Percentiles rank a stretch among this genome's conserved stretches.
These are phyloP conservation scores for Pelecanoides urinatrix DNA, from an alignment of 2,113 vertebrate genomes.

Conservation along the genomic window DNA sequence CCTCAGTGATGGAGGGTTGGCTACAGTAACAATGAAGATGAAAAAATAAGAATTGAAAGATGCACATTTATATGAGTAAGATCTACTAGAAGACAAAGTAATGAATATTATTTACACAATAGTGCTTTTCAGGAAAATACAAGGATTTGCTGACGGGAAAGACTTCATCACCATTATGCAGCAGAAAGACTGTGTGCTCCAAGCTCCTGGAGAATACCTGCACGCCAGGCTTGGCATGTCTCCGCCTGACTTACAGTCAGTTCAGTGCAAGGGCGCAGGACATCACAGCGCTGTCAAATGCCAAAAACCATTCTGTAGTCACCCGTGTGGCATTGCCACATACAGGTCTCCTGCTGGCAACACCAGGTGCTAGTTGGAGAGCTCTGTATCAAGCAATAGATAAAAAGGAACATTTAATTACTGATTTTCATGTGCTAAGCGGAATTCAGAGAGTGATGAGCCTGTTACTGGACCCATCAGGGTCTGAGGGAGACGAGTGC, in stretches of 20 bases:
- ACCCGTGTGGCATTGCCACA: neutral
- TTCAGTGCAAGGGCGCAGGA: neutral
- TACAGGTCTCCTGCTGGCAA: accelerated
- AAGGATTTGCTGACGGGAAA: neutral
- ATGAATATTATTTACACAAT: neutral
- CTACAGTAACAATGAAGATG: neutral
- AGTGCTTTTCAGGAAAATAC: neutral
- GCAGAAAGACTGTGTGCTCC: neutral
- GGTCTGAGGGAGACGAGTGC: neutral
- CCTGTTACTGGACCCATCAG: too few relatives aligned
- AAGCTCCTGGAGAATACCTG: neutral
- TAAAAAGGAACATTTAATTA: neutral
- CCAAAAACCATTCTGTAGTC: neutral
- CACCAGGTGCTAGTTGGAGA: neutral
- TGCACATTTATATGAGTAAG: neutral
- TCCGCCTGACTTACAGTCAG: accelerated
- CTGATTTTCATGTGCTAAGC: neutral
- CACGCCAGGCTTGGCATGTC: neutral
- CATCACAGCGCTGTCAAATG: accelerated
- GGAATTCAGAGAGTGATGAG: neutral
- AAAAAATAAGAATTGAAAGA: neutral
- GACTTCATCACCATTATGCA: neutral
- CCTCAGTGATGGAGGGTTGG: neutral
- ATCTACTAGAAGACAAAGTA: neutral
- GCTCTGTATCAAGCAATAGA: neutral